Conservation (phyloP, 2,113 vertebrate species). For the Mustela nigripes region DNA sequence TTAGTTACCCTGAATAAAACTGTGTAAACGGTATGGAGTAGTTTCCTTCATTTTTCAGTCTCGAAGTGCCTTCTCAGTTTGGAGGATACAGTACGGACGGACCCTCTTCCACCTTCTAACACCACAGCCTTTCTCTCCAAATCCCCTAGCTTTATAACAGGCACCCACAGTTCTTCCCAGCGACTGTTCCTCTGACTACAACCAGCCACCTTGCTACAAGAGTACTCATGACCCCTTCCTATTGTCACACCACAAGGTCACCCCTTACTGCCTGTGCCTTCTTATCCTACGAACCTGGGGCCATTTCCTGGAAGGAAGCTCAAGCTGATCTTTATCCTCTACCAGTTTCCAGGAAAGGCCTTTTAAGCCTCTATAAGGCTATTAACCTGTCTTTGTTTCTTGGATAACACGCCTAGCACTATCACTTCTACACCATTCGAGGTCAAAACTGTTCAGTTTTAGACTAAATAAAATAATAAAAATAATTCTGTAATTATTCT, state of each 20-base stretch:
- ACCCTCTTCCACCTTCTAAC: background rate
- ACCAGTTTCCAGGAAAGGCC: background rate
- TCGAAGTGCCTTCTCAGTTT: background rate
- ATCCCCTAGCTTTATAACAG: background rate
- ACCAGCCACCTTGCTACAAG: background rate
- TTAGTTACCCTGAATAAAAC: background rate
- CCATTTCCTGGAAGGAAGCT: background rate
- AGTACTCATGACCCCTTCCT: background rate
- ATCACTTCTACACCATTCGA: background rate
- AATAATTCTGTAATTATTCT: too few relatives aligned
- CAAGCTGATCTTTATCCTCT: background rate
- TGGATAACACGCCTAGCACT: background rate
- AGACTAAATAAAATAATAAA: background rate
- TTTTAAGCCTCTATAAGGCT: background rate
- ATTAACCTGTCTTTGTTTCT: slow-evolving; percentile 9
- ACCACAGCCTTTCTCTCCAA: background rate
- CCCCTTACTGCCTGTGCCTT: background rate
- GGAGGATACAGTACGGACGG: background rate
- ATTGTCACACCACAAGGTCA: background rate
- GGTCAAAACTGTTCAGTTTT: slow-evolving; percentile 17
- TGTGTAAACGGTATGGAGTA: background rate
- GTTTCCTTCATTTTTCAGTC: background rate
- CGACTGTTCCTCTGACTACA: background rate
- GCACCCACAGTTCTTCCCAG: background rate
- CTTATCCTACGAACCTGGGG: background rate